These are phyloP conservation scores for Hydrochoerus hydrochaeris DNA, from an alignment of 2,113 vertebrate species.

Conservation along the genomic window DNA sequence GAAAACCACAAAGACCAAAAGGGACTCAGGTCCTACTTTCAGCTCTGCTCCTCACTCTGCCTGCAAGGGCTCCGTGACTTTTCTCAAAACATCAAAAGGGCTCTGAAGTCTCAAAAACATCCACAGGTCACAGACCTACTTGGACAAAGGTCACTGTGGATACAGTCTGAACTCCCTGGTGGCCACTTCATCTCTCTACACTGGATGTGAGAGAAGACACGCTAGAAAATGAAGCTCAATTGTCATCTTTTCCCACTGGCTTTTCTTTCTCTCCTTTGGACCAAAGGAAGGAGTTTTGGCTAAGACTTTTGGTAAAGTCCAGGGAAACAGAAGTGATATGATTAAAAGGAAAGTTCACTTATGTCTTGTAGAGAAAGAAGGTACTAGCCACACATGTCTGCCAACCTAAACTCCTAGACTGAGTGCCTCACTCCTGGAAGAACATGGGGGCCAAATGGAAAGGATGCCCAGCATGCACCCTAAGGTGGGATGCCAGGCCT, in stretches of 20 bases:
- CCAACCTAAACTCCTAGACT: background rate
- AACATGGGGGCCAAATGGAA: too few relatives aligned
- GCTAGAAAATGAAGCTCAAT: background rate
- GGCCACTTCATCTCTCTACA: background rate
- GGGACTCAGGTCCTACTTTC: background rate
- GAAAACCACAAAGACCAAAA: background rate
- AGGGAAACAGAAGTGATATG: rapidly evolving
- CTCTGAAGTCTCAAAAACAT: background rate
- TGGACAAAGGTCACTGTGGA: too few relatives aligned
- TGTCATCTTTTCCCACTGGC: too few relatives aligned
- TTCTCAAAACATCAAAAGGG: background rate
- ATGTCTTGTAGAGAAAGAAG: background rate
- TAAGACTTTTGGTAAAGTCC: background rate
- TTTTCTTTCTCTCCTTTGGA: background rate
- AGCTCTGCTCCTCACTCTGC: background rate
- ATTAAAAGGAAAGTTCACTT: background rate
- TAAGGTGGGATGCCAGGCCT: background rate
- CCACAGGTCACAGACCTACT: background rate
- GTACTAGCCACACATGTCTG: rapidly evolving
- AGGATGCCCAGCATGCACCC: rapidly evolving
- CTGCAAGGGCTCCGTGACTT: rapidly evolving
- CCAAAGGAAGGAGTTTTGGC: background rate
- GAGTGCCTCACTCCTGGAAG: background rate
- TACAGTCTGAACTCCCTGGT: background rate
- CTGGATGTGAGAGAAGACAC: rapidly evolving